These are phyloP conservation scores for Euglossa dilemma DNA, from an alignment of 1,140 invertebrate species.

Conservation along the genomic window DNA sequence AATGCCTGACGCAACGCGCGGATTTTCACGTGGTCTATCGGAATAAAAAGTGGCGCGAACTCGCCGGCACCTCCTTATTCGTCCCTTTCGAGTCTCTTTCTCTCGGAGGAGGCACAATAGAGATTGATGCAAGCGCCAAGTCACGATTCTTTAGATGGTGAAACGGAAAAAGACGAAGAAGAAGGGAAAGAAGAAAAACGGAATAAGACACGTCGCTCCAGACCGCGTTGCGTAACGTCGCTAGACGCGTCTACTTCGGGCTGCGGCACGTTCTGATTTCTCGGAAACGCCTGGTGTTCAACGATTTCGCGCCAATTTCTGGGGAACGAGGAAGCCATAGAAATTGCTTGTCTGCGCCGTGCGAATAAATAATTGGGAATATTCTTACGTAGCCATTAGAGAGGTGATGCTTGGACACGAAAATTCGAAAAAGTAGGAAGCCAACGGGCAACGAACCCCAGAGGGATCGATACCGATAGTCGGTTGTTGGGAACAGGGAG, in stretches of 20 bases:
- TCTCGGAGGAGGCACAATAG: slow-evolving; percentile 26
- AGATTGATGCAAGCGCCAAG: slow-evolving; percentile 44
- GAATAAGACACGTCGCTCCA: neutral
- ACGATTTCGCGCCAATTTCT: slow-evolving; percentile 42
- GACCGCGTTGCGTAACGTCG: slow-evolving; percentile 32
- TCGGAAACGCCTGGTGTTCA: slow-evolving; percentile 26
- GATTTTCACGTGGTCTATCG: slow-evolving; percentile 29
- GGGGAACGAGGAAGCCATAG: slow-evolving; percentile 44
- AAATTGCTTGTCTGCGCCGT: neutral
- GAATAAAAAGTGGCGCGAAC: slow-evolving; percentile 21
- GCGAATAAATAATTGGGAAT: slow-evolving; percentile 32
- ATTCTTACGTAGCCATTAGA: slow-evolving; percentile 11
- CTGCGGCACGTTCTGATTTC: slow-evolving; percentile 20
- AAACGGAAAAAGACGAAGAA: neutral
- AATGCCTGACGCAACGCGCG: slow-evolving; percentile 42
- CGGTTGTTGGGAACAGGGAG: neutral
- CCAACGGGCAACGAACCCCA: neutral
- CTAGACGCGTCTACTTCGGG: slow-evolving; percentile 19
- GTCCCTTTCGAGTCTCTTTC: neutral
- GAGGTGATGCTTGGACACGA: neutral
- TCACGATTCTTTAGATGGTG: slow-evolving; percentile 32
- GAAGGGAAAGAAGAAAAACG: neutral
- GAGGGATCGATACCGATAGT: neutral
- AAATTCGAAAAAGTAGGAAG: neutral
- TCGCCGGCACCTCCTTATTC: slow-evolving; percentile 18